A percentile compares a stretch with the other conserved stretches of the same genome.
These are phyloP conservation scores for Anguilla japonica DNA, from an alignment of 2,113 vertebrate species.

Conservation along the genomic window DNA sequence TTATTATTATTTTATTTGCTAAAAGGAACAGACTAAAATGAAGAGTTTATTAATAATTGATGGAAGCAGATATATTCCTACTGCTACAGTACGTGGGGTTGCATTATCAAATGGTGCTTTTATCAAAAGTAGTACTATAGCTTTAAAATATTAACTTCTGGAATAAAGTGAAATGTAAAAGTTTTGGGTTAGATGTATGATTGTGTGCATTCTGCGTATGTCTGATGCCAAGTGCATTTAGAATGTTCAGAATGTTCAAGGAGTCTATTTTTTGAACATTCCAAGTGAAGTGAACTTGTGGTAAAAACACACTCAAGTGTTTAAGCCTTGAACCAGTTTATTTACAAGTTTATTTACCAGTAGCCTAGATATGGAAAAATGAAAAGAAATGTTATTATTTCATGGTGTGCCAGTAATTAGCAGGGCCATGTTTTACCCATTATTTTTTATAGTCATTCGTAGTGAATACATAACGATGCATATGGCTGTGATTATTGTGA, in stretches of 20 bases:
- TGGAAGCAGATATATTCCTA: conserved; percentile 3
- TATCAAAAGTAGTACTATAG: conserved; percentile 25
- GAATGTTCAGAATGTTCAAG: neutral
- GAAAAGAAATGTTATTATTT: neutral
- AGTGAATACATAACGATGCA: too few relatives aligned
- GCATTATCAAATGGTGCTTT: conserved; percentile 27
- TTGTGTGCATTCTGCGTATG: conserved; percentile 6
- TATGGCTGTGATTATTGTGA: too few relatives aligned
- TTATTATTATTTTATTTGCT: conserved; percentile 45
- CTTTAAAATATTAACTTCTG: conserved; percentile 44
- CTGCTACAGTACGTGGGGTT: neutral
- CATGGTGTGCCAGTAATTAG: neutral
- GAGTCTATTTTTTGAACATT: neutral
- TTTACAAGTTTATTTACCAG: too few relatives aligned
- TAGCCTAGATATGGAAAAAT: neutral
- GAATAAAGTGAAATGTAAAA: conserved; percentile 36
- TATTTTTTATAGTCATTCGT: too few relatives aligned
- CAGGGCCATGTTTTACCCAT: neutral
- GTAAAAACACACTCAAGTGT: neutral
- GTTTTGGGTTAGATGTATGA: conserved; percentile 17
- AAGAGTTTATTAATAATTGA: conserved; percentile 43
- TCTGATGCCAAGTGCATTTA: conserved; percentile 20
- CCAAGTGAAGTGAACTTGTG: neutral
- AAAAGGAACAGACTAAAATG: conserved; percentile 35
- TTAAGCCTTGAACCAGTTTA: neutral